Conservation (phyloP, 1,140 invertebrate species). For the Atopsyche davidsoni region DNA sequence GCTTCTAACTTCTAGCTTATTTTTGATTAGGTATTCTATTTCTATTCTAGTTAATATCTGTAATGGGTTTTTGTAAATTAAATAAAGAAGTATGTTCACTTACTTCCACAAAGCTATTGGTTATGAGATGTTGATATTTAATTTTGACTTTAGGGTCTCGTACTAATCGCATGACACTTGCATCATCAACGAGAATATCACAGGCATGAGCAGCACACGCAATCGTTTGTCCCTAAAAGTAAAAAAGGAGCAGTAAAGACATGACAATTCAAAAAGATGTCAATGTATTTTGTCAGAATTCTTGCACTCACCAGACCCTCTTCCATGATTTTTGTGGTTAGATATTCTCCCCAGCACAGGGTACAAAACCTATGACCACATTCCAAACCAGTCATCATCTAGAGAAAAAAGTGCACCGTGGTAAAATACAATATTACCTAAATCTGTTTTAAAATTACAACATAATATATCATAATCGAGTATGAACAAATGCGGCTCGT, state of each 20-base stretch:
- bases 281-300: constrained; percentile 5
- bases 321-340: constrained; percentile 97
- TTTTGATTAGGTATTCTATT: too few relatives aligned
- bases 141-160: constrained; percentile 88
- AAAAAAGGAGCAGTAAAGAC: not conserved
- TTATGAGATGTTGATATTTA: constrained; percentile 97
- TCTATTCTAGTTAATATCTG: too few relatives aligned
- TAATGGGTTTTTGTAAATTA: too few relatives aligned
- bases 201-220: constrained; percentile 89
- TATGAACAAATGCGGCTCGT: too few relatives aligned
- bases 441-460: too few relatives aligned
- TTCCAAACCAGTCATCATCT: constrained; percentile 95
- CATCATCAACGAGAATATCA: constrained; percentile 95
- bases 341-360: constrained; percentile 93
- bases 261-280: not conserved
- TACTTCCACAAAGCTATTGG: constrained; percentile 97
- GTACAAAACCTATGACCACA: constrained; percentile 96
- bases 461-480: too few relatives aligned
- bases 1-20: too few relatives aligned
- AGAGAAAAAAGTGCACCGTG: constrained; percentile 42
- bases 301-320: constrained; percentile 76
- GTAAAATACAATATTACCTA: too few relatives aligned
- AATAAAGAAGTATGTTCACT: too few relatives aligned
- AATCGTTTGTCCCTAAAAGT: constrained; percentile 76
- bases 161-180: constrained; percentile 89